Base-by-base conservation (phyloP, 2,797 vertebrate genomes). In the Poecile montanus region DNA sequence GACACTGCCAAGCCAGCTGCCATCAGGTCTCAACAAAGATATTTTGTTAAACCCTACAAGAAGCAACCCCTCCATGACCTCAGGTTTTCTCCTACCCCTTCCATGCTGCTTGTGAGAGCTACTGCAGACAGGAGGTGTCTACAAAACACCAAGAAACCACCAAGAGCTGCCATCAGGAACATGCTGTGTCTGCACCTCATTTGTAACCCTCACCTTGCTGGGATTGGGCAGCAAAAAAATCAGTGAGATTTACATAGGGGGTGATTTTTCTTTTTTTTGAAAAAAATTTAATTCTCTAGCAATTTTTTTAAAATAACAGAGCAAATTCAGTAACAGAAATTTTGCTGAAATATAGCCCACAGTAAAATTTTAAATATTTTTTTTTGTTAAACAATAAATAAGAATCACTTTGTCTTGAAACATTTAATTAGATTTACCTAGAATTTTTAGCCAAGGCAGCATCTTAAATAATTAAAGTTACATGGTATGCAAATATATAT, bases 401-500 rank as follows among this genome's bases (percentile, higher is more conserved):
- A 77, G 12, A 91, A 88, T 44, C 11, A 14, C 21, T 60, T 76
- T 67, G 7, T 32, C 50, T 91, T 48, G 44, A n/a, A 86, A 68
- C 19, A 66, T 38, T 78, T 84, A 74, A 65, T 75, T 54, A 87
- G 36, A 70, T 51, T n/a, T 56, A 73, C 34, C 44, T 25, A 21
- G 7, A 77, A 12, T 17, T 92, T 91, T 85, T 66, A 89, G 51
- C 20, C 21, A 83, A 80, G 14, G 13, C 27, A 74, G 8, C 45
- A 53, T 44, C 11, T 85, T 77, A 87, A 90, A 66, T 79, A 91
- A 79, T 76, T 68, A 44, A 87, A 50, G 20, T 44, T 75, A 36
- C 22, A 47, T 4, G 2, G 30, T 40, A 92, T 21, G 16, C 12
- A 91, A 72, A 67, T 75, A 66, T 4, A 14, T 66, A 54, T 47